A percentile compares a stretch with the other conserved stretches of the same genome.
phyloP scores from a whole-genome alignment of 2,797 vertebrate genomes.

The Danio albolineatus region DNA sequence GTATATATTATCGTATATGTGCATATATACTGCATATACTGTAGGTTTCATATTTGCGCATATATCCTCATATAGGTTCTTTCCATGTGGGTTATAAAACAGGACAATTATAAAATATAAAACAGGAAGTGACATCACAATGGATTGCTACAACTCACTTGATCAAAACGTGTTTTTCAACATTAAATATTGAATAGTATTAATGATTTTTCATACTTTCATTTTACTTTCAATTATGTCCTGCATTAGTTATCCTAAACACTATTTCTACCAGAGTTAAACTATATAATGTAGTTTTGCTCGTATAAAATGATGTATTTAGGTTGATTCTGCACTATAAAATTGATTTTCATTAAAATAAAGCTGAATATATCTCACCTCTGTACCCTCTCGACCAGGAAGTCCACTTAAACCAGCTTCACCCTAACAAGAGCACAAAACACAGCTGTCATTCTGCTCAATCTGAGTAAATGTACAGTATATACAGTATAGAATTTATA shows the following conservation, averaged over 20 bases:
- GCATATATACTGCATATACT: no score
- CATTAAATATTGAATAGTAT: neutral
- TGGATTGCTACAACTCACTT: neutral
- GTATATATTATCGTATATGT: no score
- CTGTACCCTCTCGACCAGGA: constrained; percentile 83
- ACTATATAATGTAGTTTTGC: no score
- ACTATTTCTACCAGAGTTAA: no score
- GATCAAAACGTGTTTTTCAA: neutral
- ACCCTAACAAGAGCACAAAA: constrained; percentile 75
- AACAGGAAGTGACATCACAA: constrained; percentile 15
- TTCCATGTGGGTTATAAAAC: no score
- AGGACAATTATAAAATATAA: no score
- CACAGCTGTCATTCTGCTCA: neutral
- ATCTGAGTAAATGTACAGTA: neutral
- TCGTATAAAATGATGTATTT: no score
- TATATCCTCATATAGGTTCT: no score
- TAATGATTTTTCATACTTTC: neutral
- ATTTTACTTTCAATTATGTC: neutral
- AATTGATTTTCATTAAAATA: no score
- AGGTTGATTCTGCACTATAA: no score
- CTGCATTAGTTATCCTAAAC: neutral
- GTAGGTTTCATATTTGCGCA: no score
- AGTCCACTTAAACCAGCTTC: constrained; percentile 87
- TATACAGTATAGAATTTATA: no score
- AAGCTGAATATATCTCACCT: constrained; percentile 75